Evolutionary conservation across 2,113 vertebrate species (phyloP).

Genomic region (Vidua macroura): DNA sequence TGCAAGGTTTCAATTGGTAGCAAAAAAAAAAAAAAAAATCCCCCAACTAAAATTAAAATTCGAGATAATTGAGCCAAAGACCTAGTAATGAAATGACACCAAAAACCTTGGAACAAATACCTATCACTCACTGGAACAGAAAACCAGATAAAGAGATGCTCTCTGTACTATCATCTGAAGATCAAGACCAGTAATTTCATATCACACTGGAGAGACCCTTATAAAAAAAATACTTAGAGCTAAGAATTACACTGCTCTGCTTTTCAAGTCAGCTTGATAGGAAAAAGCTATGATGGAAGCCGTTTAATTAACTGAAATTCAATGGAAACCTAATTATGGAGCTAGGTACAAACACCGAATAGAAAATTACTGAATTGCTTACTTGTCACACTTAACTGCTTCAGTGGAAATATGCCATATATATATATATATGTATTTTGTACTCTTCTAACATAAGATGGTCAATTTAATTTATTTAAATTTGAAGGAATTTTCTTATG

Average conservation of each 20-base stretch:
- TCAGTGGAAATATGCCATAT: not conserved
- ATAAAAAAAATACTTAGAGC: not conserved
- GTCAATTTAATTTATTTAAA: not conserved
- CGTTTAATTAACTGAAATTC: not conserved
- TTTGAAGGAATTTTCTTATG: not conserved
- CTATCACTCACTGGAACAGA: not conserved
- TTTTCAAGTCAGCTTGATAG: not conserved
- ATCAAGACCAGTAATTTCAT: not conserved
- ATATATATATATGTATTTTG: not conserved
- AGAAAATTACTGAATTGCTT: not conserved
- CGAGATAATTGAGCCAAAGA: not conserved
- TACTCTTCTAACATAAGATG: not conserved
- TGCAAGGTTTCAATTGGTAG: not conserved
- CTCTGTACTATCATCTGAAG: not conserved
- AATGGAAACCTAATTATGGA: not conserved
- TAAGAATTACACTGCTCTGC: not conserved
- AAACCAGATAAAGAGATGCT: not conserved
- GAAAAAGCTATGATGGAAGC: not conserved
- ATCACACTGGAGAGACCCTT: not conserved
- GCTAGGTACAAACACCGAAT: not conserved
- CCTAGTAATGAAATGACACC: not conserved
- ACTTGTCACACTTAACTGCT: not conserved
- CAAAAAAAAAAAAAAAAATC: not conserved
- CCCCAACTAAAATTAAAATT: not conserved
- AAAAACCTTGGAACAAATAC: not conserved